These are phyloP conservation scores for Alsophila aescularia DNA, from an alignment of 2,888 invertebrate species.

Conservation along the genomic window DNA sequence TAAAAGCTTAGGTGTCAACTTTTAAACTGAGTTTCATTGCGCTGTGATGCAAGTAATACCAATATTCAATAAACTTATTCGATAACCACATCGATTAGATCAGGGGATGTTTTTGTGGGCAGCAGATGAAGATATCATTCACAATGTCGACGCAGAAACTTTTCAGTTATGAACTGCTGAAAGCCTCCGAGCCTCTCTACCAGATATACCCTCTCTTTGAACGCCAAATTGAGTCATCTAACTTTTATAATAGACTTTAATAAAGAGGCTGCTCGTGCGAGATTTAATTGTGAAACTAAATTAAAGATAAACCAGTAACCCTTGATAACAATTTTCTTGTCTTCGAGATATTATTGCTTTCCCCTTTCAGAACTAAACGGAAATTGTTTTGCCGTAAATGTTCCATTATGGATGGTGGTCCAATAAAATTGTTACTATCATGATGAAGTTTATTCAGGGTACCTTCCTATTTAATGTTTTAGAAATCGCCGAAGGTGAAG, in stretches of 20 bases:
- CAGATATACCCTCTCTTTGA: constrained; percentile 12
- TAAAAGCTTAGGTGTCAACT: too few relatives aligned
- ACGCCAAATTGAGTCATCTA: constrained; percentile 19
- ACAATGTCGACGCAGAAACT: constrained; percentile 4
- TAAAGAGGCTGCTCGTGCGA: constrained; percentile 9
- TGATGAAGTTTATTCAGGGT: constrained; percentile 17
- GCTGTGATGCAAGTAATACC: too few relatives aligned
- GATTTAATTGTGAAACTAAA: constrained; percentile 22
- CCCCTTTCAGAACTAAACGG: constrained; percentile 10
- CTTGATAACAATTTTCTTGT: constrained; percentile 19
- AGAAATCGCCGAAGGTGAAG: constrained; percentile 2
- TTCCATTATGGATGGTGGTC: constrained; percentile 19
- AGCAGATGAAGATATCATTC: neutral
- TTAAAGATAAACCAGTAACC: constrained; percentile 21
- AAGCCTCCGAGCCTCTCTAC: neutral
- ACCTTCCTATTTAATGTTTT: neutral
- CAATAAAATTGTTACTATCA: constrained; percentile 27
- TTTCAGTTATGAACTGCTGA: constrained; percentile 2
- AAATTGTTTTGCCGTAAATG: constrained; percentile 21
- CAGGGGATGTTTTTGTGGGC: neutral
- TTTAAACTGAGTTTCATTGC: too few relatives aligned
- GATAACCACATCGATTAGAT: too few relatives aligned
- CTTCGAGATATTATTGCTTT: constrained; percentile 13
- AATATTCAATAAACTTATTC: too few relatives aligned
- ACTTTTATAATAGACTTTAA: constrained; percentile 16